These are phyloP conservation scores for Lumbricus terrestris DNA, from an alignment of 2,888 invertebrate genomes.

Conservation along the genomic window DNA sequence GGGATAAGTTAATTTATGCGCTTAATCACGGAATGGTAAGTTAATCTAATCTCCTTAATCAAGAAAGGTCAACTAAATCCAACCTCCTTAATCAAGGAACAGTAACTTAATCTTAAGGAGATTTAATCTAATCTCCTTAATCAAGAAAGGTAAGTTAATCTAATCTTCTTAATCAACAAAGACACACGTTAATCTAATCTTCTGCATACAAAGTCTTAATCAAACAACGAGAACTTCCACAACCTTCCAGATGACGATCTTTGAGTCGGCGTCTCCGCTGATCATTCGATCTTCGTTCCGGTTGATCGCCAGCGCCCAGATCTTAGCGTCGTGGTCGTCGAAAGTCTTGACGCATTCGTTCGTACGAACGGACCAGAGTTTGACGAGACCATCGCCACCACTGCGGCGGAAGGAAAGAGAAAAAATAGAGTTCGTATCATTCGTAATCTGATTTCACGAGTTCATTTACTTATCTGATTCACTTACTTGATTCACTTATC, in stretches of 20 bases:
- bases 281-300: conserved; percentile 70
- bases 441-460: no score
- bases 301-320: conserved; percentile 63
- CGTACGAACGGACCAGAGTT: conserved; percentile 87
- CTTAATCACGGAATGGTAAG: no score
- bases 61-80: no score
- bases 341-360: conserved; percentile 81
- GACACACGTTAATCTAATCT: neutral
- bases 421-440: no score
- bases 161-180: neutral
- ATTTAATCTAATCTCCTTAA: neutral
- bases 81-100: no score
- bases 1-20: no score
- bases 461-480: neutral
- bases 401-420: conserved; percentile 51
- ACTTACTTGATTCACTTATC: no score
- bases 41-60: no score
- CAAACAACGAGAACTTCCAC: conserved; percentile 16
- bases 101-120: no score
- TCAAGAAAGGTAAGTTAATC: neutral
- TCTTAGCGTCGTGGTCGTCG: conserved; percentile 82
- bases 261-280: conserved; percentile 86
- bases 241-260: conserved; percentile 75
- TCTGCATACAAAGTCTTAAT: neutral
- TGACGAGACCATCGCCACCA: conserved; percentile 87